phyloP scores from a whole-genome alignment of 2,797 vertebrate genomes.

The Darevskia mixta region DNA sequence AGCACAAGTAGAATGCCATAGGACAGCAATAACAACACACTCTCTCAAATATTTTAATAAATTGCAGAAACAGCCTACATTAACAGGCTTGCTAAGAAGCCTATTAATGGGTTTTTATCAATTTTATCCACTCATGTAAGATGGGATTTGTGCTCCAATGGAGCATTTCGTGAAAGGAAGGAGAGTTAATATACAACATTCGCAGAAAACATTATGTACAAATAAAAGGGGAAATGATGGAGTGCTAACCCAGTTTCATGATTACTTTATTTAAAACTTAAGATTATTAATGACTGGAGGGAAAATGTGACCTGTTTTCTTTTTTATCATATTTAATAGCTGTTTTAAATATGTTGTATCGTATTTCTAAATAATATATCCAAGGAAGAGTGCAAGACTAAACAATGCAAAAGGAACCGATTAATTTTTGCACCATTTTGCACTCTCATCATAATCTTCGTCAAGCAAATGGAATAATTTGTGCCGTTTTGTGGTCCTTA shows the following conservation, averaged over 20 bases:
- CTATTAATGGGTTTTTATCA: conserved; percentile 62
- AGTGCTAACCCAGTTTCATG: conserved; percentile 18
- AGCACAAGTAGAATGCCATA: conserved; percentile 22
- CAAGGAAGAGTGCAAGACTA: conserved; percentile 31
- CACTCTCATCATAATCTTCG: conserved; percentile 55
- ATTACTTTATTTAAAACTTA: conserved; percentile 56
- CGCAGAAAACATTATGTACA: conserved; percentile 30
- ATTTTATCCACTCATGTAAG: conserved; percentile 46
- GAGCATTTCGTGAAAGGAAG: conserved; percentile 50
- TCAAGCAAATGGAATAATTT: conserved; percentile 61
- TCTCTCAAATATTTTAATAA: conserved; percentile 36
- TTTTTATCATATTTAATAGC: conserved; percentile 18
- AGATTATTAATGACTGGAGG: conserved; percentile 47
- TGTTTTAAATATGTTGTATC: conserved; percentile 39
- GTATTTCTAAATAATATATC: conserved; percentile 40
- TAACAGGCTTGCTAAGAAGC: conserved; percentile 42
- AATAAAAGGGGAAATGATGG: conserved; percentile 45
- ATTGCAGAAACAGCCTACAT: conserved; percentile 17
- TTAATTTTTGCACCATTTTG: conserved; percentile 56
- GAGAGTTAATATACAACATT: conserved; percentile 41
- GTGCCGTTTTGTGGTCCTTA: conserved; percentile 54
- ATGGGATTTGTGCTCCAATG: conserved; percentile 57
- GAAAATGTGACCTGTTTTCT: conserved; percentile 35
- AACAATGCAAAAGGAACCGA: conserved; percentile 31
- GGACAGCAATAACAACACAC: conserved; percentile 43